phyloP scores from a whole-genome alignment of 2,888 invertebrate genomes.

The Marasmarcha lunaedactyla region DNA sequence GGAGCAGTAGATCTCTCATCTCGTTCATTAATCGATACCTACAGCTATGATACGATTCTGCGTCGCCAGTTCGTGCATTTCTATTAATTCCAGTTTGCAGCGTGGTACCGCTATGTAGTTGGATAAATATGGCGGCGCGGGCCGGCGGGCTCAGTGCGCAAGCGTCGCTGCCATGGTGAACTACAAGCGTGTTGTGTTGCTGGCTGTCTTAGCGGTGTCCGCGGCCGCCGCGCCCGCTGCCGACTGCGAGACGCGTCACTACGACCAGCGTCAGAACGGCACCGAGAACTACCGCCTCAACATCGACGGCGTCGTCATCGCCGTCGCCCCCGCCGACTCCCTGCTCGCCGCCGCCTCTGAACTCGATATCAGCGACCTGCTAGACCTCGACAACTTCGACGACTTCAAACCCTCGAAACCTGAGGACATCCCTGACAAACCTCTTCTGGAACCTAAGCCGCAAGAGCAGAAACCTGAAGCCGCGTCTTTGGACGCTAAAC shows the following conservation, averaged over 20 bases:
- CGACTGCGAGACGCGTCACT: slow-evolving; percentile 41
- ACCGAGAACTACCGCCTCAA: slow-evolving; percentile 79
- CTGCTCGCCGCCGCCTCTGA: slow-evolving; percentile 68
- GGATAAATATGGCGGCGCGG: slow-evolving; percentile 66
- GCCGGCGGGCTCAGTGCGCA: slow-evolving; percentile 44
- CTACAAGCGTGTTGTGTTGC: slow-evolving; percentile 56
- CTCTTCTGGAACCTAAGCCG: slow-evolving; percentile 14
- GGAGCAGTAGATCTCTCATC: neutral
- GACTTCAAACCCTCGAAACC: slow-evolving; percentile 23
- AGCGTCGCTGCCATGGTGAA: slow-evolving; percentile 54
- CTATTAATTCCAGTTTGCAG: slow-evolving; percentile 44
- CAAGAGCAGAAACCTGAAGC: slow-evolving; percentile 21
- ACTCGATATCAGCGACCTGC: slow-evolving; percentile 43
- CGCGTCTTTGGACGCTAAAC: slow-evolving; percentile 15
- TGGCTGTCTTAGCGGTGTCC: slow-evolving; percentile 31
- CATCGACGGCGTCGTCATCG: slow-evolving; percentile 76
- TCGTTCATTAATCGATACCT: neutral
- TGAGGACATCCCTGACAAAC: slow-evolving; percentile 13
- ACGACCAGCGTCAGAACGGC: slow-evolving; percentile 85
- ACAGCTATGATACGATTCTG: neutral
- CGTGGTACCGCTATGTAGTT: slow-evolving; percentile 63
- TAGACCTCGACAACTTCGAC: slow-evolving; percentile 36
- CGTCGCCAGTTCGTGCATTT: neutral
- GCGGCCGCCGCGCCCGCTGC: slow-evolving; percentile 25
- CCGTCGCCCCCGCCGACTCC: slow-evolving; percentile 73